Base-by-base conservation (phyloP, 2,113 vertebrate species). In the Gulo gulo region DNA sequence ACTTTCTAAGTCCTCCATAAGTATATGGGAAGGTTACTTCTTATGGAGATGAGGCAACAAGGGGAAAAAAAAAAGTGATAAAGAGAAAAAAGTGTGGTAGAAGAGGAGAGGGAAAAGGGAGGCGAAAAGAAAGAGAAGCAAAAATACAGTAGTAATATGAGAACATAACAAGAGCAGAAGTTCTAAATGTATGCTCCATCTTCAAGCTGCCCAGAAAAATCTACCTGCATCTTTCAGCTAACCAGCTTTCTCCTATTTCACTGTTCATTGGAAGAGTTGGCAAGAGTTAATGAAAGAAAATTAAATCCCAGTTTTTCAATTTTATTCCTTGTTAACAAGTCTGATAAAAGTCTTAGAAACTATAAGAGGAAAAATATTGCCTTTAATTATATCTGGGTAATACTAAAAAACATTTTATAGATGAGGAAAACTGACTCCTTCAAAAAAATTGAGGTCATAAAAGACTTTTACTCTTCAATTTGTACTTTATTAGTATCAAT, bases 201-300 rank as follows among this genome's bases (percentile, higher is more conserved):
- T 82, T 93, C 61, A 86, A 93, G 55, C 4, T 63, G 34, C 18
- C 52, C 36, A 57, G 21, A 94, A 93, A 90, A 86, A 94, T 92
- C 42, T 74, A 88, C 39, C 29, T 59, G 57, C 63, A 4, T 65
- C 59, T 11, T n/a, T 83, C 83, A 79, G 24, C 57, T 78, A 67
- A 69, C 59, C 20, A 79, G 15, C 61, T 36, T 80, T 92, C 69
- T 83, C 8, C 26, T 39, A 92, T 55, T 90, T 92, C 23, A 87
- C 18, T 80, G 47, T 42, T 91, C 24, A n/a, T 13, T 34, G n/a
- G 55, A 21, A 92, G 39, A 91, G 20, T 7, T 80, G 34, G 59
- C 16, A 73, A 50, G 34, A 78, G 61, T 96, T 65, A 97, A 74
- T 69, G 55, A 92, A 10, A 96, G 80, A 78, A 91, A 94, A 90